phyloP scores from a whole-genome alignment of 1,140 invertebrate species.

The Magallana angulata region DNA sequence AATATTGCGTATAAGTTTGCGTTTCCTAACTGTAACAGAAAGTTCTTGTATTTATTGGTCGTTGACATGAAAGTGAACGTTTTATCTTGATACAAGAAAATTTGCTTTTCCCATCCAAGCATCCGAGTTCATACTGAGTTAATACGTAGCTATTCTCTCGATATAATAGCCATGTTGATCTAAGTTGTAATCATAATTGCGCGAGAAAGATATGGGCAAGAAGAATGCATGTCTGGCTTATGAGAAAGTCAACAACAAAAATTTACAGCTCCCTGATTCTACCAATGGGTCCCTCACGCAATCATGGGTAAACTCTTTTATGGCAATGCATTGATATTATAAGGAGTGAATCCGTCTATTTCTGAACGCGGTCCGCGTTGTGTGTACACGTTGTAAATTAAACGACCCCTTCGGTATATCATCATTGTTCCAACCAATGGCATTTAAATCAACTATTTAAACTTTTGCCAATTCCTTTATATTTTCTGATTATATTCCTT shows the following conservation, averaged over 20 bases:
- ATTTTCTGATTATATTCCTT: background rate
- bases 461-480: background rate
- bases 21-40: too few relatives aligned
- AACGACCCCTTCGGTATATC: background rate
- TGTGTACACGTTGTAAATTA: background rate
- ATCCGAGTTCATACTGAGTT: too few relatives aligned
- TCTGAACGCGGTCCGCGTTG: background rate
- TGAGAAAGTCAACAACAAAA: background rate
- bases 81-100: too few relatives aligned
- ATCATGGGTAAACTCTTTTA: background rate
- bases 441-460: conserved; percentile 21
- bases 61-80: too few relatives aligned
- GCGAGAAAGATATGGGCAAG: too few relatives aligned
- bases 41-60: too few relatives aligned
- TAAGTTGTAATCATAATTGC: too few relatives aligned
- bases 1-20: too few relatives aligned
- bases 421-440: background rate
- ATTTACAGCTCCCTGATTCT: background rate
- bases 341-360: background rate
- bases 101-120: too few relatives aligned
- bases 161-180: too few relatives aligned
- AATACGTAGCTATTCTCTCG: too few relatives aligned
- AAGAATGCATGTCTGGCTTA: background rate
- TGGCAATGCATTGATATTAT: background rate
- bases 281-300: background rate